Evolutionary conservation across 1,140 invertebrate species (phyloP), one percentile per base, ranked within the genome.

Genomic region (Lysiphlebus fabarum): DNA sequence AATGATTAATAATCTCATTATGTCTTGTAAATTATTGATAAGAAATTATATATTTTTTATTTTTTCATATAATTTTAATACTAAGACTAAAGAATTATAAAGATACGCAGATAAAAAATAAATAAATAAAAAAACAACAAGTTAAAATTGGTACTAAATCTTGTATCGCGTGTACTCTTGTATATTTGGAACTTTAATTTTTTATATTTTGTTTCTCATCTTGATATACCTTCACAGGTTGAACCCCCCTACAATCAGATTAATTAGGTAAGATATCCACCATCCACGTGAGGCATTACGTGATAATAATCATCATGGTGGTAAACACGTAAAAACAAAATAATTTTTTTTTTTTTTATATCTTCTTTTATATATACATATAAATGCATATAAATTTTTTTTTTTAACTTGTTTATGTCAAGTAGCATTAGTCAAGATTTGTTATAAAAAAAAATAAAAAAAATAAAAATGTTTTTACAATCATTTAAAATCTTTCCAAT

Each of bases 241-340:
- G n/a, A 17, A 49, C 11, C 58, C 41, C 43, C 14, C 37, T 41
- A 49, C 58, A 45, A 60, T 60, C 58, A 60, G 58, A 60, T 60
- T 60, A 60, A 60, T 60, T 60, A 60, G 53, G 37, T 43, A 43
- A 60, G 58, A 60, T 60, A 60, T 60, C 58, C 58, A 55, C 51
- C 45, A 53, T 60, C 58, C 58, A 60, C 58, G 58, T 60, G 58
- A 60, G 53, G 58, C 55, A 60, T 60, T 53, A 60, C 53, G 58
- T 60, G 58, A 60, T 60, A 60, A 60, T 60, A 53, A 60, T 60
- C 58, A 60, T 55, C 38, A 33, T 54, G 38, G 44, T 60, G 38
- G 58, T 60, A 60, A 60, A 60, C 58, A 60, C 58, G 58, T 60
- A 60, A 49, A 53, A 60, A 60, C 58, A 60, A 45, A 55, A 34